Base-by-base conservation (phyloP, 2,113 vertebrate species). In the Gavialis gangeticus region DNA sequence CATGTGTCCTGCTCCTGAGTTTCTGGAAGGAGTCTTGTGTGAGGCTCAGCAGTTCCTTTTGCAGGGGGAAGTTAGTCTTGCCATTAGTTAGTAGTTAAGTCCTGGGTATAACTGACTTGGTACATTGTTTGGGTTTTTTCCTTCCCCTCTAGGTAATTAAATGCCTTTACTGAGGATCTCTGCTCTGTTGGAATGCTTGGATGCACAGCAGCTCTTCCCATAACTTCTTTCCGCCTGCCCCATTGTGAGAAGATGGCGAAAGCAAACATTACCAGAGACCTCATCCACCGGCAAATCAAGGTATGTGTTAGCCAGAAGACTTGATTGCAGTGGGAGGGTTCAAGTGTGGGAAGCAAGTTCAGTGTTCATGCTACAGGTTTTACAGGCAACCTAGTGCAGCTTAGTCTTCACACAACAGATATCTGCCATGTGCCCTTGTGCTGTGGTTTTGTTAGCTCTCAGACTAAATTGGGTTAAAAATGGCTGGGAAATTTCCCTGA, bases 231-330 rank as follows among this genome's bases (percentile, higher is more conserved):
- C 95, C 82, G 59, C 95, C 96, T 94, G 97, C 92, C 97, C 66
- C 95, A 97, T 92, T 97, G 97, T 98, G 98, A 98, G 97, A 98
- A 98, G 98, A 99, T 99, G 99, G 98, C 98, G 94, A 97, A 98
- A 97, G 98, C 98, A 93, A 99, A 99, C 97, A 99, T 99, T 97
- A 99, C 99, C 90, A 98, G 98, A 91, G 99, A 99, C 93, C 98
- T 99, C 97, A 98, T 99, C 97, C 98, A 98, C 95, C 98, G 99
- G 94, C 99, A 99, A 97, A 99, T 98, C 95, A 98, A 98, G 98
- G 98, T 98, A 90, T 0, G 83, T 89, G 85, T 30, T 28, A 62
- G 71, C 79, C 81, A 56, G 1, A 6, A 0, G 8, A 6, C 4
- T 28, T 1, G 0, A 19, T 17, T 18, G 30, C 8, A 24, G 0